These are phyloP conservation scores for Pterophyllum scalare DNA, from an alignment of 2,113 vertebrate genomes.

Conservation along the genomic window DNA sequence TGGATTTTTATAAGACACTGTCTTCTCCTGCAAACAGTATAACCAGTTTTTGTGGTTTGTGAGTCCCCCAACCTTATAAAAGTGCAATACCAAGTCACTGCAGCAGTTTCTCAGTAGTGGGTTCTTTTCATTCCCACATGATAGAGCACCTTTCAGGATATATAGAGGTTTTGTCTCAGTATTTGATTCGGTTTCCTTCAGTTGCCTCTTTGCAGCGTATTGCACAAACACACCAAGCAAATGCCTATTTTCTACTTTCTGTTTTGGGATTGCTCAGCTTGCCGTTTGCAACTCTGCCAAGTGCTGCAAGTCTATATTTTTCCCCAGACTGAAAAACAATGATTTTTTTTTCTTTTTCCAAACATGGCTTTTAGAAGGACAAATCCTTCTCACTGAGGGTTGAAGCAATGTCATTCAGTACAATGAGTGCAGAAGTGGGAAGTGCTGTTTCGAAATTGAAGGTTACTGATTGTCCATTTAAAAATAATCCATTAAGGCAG, in stretches of 20 bases:
- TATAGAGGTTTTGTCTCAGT: conserved; percentile 15
- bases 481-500: not conserved
- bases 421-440: not conserved
- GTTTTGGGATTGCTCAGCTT: conserved; percentile 36
- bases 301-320: conserved; percentile 43
- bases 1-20: not conserved
- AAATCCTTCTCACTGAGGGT: not conserved
- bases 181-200: conserved; percentile 40
- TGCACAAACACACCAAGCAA: conserved; percentile 38
- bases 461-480: not conserved
- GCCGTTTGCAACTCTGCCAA: conserved; percentile 43
- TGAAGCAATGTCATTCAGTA: not conserved
- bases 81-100: not conserved
- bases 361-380: conserved; percentile 9
- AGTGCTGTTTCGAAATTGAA: not conserved
- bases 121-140: conserved; percentile 1
- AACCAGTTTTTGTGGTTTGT: no score
- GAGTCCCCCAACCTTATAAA: not conserved
- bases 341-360: not conserved
- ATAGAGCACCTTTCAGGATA: not conserved
- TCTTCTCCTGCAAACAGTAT: not conserved
- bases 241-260: conserved; percentile 45
- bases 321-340: conserved; percentile 28
- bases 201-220: conserved; percentile 13
- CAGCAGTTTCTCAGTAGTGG: not conserved